These are phyloP conservation scores for Chrysolina americana DNA, from an alignment of 2,888 invertebrate species.

Conservation along the genomic window DNA sequence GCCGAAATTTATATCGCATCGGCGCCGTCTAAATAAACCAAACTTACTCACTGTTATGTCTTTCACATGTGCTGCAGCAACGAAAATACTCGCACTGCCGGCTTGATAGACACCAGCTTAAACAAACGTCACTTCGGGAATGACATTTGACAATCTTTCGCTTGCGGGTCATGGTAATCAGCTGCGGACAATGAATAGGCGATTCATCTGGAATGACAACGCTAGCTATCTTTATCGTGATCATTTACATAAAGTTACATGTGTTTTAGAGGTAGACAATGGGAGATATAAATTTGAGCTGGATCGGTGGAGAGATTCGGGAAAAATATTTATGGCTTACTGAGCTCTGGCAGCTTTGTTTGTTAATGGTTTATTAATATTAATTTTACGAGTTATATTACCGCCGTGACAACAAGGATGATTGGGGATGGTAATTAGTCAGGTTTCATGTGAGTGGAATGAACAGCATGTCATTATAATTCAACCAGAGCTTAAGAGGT, in stretches of 20 bases:
- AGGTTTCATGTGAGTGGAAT: too few species aligned
- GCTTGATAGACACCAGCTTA: slow-evolving; percentile 49
- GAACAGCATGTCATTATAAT: too few species aligned
- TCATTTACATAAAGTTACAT: slow-evolving; percentile 49
- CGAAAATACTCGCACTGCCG: slow-evolving; percentile 39
- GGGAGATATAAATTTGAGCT: slow-evolving; percentile 47
- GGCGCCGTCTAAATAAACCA: slow-evolving; percentile 54
- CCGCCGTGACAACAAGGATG: not conserved
- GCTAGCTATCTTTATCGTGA: slow-evolving; percentile 48
- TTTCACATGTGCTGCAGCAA: slow-evolving; percentile 31
- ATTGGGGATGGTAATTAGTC: not conserved
- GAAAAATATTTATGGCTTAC: slow-evolving; percentile 41
- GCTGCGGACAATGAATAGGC: slow-evolving; percentile 48
- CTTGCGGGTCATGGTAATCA: slow-evolving; percentile 49
- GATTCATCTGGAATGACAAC: slow-evolving; percentile 49
- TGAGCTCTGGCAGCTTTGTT: slow-evolving; percentile 41
- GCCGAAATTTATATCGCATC: slow-evolving; percentile 55
- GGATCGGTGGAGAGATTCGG: slow-evolving; percentile 33
- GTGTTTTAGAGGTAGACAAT: slow-evolving; percentile 47
- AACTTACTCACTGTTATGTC: slow-evolving; percentile 30
- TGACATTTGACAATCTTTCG: slow-evolving; percentile 52
- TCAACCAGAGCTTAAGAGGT: too few species aligned
- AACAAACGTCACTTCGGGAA: slow-evolving; percentile 47
- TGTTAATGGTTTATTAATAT: slow-evolving; percentile 34
- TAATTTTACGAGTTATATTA: not conserved